A percentile compares a stretch with the other conserved stretches of the same genome.
These are phyloP conservation scores for Muntiacus muntjak DNA, from an alignment of 2,113 vertebrate species.

Conservation along the genomic window DNA sequence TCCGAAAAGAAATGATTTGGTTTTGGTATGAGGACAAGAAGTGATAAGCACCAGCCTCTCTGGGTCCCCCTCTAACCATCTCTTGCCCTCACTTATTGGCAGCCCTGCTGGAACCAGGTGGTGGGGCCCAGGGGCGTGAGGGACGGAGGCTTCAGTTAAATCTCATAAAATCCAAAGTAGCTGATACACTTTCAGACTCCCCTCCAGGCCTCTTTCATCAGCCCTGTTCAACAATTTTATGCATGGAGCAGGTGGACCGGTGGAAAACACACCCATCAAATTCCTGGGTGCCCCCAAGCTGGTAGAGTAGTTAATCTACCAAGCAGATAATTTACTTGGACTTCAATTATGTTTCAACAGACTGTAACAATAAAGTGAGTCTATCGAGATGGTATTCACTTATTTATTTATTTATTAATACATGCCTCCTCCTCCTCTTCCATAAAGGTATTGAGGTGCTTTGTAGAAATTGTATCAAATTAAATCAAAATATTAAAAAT, in stretches of 20 bases:
- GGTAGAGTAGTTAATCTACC: background rate
- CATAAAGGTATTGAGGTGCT: background rate
- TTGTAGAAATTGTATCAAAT: background rate
- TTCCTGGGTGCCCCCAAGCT: conserved; percentile 4
- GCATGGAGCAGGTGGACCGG: background rate
- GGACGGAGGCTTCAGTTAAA: background rate
- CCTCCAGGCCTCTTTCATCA: background rate
- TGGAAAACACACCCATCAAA: background rate
- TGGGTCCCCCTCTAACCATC: background rate
- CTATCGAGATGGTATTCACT: background rate
- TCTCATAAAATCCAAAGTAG: background rate
- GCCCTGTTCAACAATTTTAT: background rate
- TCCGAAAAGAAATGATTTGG: background rate
- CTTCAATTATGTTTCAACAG: conserved; percentile 3
- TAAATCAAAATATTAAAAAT: conserved; percentile 11
- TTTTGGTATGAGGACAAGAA: background rate
- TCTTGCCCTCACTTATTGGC: background rate
- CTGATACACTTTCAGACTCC: background rate
- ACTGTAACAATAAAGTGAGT: background rate
- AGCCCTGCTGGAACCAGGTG: background rate
- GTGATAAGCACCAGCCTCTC: background rate
- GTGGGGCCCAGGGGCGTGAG: background rate
- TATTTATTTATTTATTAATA: background rate
- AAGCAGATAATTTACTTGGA: background rate
- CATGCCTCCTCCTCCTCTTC: background rate